Percentiles rank a stretch among this genome's conserved stretches.
Conservation (phyloP, 2,888 invertebrate genomes). For the Dryocosmus kuriphilus region DNA sequence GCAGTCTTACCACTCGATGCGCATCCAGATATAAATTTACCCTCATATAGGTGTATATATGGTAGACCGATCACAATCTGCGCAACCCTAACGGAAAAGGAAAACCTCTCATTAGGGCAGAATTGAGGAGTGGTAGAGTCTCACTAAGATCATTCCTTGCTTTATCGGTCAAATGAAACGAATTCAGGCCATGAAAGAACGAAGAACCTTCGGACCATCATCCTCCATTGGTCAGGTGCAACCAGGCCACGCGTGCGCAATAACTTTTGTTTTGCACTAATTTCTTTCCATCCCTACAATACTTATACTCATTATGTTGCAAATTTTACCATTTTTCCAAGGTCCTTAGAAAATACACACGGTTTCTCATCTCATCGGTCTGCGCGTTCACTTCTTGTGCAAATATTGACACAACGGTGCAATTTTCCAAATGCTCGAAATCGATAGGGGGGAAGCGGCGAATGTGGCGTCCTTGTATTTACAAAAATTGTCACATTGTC, state of each 20-base stretch:
- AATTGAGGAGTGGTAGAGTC: slow-evolving; percentile 34
- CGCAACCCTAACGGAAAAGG: slow-evolving; percentile 40
- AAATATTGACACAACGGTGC: slow-evolving; percentile 22
- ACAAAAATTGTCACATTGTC: too few species aligned
- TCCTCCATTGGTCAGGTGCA: slow-evolving; percentile 39
- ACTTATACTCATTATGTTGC: neutral
- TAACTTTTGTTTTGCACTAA: slow-evolving; percentile 24
- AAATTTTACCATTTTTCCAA: slow-evolving; percentile 12
- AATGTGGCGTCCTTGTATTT: too few species aligned
- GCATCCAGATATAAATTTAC: slow-evolving; percentile 22
- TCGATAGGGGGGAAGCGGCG: too few species aligned
- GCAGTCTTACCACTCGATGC: slow-evolving; percentile 30
- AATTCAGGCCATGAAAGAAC: slow-evolving; percentile 33
- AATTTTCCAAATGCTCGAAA: slow-evolving; percentile 5
- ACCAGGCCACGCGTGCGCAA: slow-evolving; percentile 35
- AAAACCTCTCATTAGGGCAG: slow-evolving; percentile 36
- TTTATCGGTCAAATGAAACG: slow-evolving; percentile 39
- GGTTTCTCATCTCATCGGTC: neutral
- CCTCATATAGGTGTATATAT: slow-evolving; percentile 10
- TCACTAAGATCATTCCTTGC: slow-evolving; percentile 32
- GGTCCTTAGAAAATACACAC: slow-evolving; percentile 14
- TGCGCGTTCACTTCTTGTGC: slow-evolving; percentile 13
- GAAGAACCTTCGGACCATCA: slow-evolving; percentile 22
- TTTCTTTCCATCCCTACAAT: neutral
- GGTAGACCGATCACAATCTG: slow-evolving; percentile 34